These are phyloP conservation scores for Dugesia japonica DNA, from an alignment of 2,888 invertebrate species.

Conservation along the genomic window DNA sequence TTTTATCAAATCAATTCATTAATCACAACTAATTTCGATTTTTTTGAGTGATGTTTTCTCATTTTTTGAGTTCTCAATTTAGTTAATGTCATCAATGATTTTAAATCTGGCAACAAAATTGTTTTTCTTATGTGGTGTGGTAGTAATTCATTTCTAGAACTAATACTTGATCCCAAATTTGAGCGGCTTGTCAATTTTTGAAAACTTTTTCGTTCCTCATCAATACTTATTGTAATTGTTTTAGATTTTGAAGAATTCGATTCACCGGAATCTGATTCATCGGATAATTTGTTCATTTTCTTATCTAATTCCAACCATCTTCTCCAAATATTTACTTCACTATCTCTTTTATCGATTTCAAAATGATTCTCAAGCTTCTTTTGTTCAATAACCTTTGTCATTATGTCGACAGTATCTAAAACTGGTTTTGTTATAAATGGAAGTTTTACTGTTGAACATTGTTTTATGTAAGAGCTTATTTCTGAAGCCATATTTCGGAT, in stretches of 20 bases:
- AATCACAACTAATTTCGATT: neutral
- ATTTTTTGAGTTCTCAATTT: neutral
- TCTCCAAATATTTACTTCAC: neutral
- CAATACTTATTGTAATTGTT: neutral
- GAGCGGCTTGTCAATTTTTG: neutral
- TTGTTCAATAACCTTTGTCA: conserved; percentile 1
- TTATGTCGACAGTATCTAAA: neutral
- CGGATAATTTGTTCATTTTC: neutral
- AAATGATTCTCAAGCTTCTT: neutral
- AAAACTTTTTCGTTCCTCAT: neutral
- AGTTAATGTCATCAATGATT: neutral
- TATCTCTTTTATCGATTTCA: neutral
- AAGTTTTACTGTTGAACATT: neutral
- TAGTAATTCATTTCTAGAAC: neutral
- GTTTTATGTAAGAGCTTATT: neutral
- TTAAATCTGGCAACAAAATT: neutral
- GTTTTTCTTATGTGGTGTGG: neutral
- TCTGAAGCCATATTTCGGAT: neutral
- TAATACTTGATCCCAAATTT: neutral
- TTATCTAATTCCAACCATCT: neutral
- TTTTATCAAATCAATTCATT: too few relatives aligned
- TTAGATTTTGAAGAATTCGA: neutral
- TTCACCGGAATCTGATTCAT: neutral
- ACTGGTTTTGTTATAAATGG: neutral
- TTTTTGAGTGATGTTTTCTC: neutral